These are phyloP conservation scores for Hiodon tergisus DNA, from an alignment of 2,113 vertebrate species.

Conservation along the genomic window DNA sequence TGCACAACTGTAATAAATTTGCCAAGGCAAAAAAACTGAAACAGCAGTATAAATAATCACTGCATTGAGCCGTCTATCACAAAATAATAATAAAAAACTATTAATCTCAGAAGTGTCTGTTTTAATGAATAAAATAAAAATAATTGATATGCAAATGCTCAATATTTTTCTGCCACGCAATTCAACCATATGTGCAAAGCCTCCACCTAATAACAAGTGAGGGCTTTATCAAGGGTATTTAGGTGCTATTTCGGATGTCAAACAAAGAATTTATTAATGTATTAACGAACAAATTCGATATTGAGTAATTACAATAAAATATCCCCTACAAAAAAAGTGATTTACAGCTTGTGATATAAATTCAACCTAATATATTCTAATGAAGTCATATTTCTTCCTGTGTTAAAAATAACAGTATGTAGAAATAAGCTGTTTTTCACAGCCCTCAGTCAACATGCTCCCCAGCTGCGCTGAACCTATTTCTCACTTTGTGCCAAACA, in stretches of 20 bases:
- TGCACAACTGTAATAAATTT: no score
- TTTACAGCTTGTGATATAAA: background rate
- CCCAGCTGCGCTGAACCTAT: background rate
- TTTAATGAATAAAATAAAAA: background rate
- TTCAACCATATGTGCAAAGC: background rate
- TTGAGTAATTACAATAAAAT: conserved; percentile 10
- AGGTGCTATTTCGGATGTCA: background rate
- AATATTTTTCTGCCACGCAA: background rate
- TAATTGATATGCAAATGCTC: background rate
- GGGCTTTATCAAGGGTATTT: conserved; percentile 1
- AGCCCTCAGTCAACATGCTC: background rate
- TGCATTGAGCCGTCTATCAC: no score
- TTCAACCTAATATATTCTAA: conserved; percentile 7
- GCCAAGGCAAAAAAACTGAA: no score
- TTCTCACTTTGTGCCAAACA: no score
- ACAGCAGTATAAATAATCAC: no score
- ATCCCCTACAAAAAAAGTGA: background rate
- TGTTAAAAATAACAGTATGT: background rate
- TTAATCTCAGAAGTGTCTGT: background rate
- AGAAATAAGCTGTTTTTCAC: conserved; percentile 2
- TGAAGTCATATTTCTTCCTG: background rate
- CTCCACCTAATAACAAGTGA: conserved; percentile 2
- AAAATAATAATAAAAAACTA: no score
- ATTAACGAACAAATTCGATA: conserved; percentile 17
- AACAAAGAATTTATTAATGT: conserved; percentile 16